A percentile compares a stretch with the other conserved stretches of the same genome.
Evolutionary conservation across 2,888 invertebrate species (phyloP).

Genomic region (Scaeva pyrastri): DNA sequence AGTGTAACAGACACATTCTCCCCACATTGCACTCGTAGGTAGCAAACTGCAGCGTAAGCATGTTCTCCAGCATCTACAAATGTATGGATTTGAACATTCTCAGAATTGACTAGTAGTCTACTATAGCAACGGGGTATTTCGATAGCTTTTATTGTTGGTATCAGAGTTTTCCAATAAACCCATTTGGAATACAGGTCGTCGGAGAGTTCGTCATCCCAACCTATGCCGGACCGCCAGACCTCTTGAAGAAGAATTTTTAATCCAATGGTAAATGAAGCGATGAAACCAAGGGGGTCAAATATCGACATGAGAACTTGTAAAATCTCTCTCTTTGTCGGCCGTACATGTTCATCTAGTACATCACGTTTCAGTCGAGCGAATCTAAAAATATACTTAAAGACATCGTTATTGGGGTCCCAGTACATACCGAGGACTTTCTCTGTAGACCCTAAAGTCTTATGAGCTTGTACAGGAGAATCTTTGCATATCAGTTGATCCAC

Average conservation of each 20-base stretch:
- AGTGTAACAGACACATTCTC: constrained; percentile 29
- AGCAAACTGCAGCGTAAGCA: constrained; percentile 76
- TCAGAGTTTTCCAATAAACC: constrained; percentile 57
- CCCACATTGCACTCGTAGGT: constrained; percentile 65
- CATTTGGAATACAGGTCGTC: constrained; percentile 45
- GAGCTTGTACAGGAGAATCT: background rate
- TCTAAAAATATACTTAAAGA: constrained; percentile 68
- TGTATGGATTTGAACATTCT: constrained; percentile 72
- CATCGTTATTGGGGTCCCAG: constrained; percentile 53
- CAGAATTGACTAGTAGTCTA: constrained; percentile 33
- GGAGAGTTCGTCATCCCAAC: constrained; percentile 58
- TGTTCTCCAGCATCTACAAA: constrained; percentile 77
- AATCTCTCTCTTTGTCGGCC: constrained; percentile 64
- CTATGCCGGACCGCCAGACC: constrained; percentile 72
- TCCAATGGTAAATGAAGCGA: constrained; percentile 59
- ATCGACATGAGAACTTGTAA: constrained; percentile 72
- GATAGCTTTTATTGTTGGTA: constrained; percentile 49
- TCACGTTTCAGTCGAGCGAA: constrained; percentile 59
- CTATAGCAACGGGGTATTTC: constrained; percentile 67
- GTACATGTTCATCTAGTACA: constrained; percentile 44
- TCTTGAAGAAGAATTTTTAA: constrained; percentile 71
- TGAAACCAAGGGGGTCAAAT: constrained; percentile 70
- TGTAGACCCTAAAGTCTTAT: constrained; percentile 11
- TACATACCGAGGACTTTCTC: constrained; percentile 47
- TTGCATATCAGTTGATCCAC: constrained; percentile 6